Base-by-base conservation (phyloP, 2,888 invertebrate species). In the Furcula furcula region DNA sequence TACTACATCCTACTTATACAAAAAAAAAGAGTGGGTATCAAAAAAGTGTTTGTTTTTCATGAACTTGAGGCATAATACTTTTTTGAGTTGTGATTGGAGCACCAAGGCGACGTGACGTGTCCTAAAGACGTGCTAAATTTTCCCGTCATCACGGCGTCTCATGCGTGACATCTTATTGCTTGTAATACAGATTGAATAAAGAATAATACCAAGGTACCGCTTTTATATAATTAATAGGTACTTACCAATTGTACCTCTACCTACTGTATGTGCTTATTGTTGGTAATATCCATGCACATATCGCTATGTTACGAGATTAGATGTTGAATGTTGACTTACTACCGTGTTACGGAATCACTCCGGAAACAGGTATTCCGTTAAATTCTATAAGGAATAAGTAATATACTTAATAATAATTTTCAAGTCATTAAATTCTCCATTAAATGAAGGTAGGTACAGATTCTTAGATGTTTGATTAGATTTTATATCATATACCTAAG, bases 361-460 rank as follows among this genome's bases (percentile, higher is more conserved):
- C 37, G 47, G 52, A 58, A 57, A 50, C 49, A 48, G n/a, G n/a
- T 39, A 37, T 36, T 42, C 31, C 30, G 15, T 15, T 3, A 25
- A 32, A 34, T 40, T 36, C n/a, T n/a, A n/a, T n/a, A n/a, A n/a
- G n/a, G n/a, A 28, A 25, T 31, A 41, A 29, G 27, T 41, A 36
- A 34, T 12, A n/a, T 30, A 23, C 29, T 11, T 9, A 35, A 46
- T 28, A 31, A 62, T 59, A 71, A 60, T 62, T 48, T 48, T 23
- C 7, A 56, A 72, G 75, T 77, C 75, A 75, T 72, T 74, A 69
- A 76, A 72, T 76, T 76, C 71, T 65, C 7, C 14, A 68, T 72
- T 64, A 73, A 69, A 75, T 71, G 60, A 62, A 69, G 53, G 65
- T 60, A 55, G 65, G 65, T 75, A 72, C 64, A 65, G 56, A 65